These are phyloP conservation scores for Drosophila hamatofila DNA, from an alignment of 2,888 invertebrate genomes.

Conservation along the genomic window DNA sequence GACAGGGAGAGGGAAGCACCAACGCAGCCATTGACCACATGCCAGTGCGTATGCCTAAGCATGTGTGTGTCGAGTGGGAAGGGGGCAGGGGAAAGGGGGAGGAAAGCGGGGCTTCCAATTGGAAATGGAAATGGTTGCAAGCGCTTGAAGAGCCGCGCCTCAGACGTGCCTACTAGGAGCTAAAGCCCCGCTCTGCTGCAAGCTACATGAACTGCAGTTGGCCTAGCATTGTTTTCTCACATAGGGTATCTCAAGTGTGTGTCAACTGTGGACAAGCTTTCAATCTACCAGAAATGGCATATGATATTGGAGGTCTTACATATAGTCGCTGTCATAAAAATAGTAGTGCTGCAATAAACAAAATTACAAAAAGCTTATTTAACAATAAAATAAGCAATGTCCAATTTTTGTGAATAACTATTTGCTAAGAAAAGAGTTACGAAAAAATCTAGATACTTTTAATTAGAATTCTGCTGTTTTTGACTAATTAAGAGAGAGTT, in stretches of 20 bases:
- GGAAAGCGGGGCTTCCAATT: conserved; percentile 15
- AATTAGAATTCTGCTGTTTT: too few relatives aligned
- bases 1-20: conserved; percentile 22
- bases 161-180: conserved; percentile 50
- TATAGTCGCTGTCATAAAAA: background rate
- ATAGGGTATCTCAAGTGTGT: background rate
- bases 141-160: conserved; percentile 68
- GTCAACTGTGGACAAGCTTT: background rate
- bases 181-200: background rate
- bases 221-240: conserved; percentile 20
- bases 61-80: background rate
- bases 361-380: too few relatives aligned
- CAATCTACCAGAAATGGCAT: background rate
- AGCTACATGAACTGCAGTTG: conserved; percentile 56
- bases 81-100: background rate
- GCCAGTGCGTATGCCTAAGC: conserved; percentile 67
- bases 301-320: background rate
- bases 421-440: too few relatives aligned
- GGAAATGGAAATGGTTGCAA: conserved; percentile 58
- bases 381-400: too few relatives aligned
- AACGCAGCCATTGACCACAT: conserved; percentile 57
- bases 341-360: too few relatives aligned
- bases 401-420: too few relatives aligned
- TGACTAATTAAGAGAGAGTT: too few relatives aligned
- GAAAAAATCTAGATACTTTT: too few relatives aligned